Percentiles rank a stretch among this genome's conserved stretches.
These are phyloP conservation scores for Diadema setosum DNA, from an alignment of 35 echinoderm and acorn worm species.

Conservation along the genomic window DNA sequence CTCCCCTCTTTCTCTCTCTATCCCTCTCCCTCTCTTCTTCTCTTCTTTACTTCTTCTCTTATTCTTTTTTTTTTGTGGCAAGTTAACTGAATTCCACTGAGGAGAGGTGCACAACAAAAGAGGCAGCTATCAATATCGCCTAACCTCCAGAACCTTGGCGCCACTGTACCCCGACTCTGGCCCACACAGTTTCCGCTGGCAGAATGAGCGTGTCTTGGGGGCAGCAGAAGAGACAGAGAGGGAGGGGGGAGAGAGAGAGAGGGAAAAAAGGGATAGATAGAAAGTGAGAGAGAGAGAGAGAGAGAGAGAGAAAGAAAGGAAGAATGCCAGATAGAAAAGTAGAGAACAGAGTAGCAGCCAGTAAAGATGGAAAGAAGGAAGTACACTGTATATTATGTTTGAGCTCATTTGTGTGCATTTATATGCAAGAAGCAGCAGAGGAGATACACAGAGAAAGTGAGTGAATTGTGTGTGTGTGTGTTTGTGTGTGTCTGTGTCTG, in stretches of 20 bases:
- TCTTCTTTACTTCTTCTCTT: too few relatives aligned
- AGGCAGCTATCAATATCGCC: neutral
- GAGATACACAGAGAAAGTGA: too few relatives aligned
- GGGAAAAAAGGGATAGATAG: neutral
- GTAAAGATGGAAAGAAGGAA: neutral
- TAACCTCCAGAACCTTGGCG: neutral
- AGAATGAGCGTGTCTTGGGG: neutral
- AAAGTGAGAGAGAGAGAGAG: neutral
- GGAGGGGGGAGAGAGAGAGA: neutral
- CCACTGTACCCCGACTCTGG: neutral
- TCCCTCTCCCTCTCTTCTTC: neutral
- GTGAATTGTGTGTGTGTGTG: too few relatives aligned
- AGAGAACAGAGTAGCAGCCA: neutral
- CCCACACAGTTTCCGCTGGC: neutral
- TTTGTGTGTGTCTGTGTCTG: too few relatives aligned
- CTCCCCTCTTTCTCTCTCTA: neutral
- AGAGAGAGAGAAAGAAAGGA: neutral
- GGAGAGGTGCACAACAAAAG: neutral
- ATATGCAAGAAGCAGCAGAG: too few relatives aligned
- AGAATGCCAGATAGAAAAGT: neutral
- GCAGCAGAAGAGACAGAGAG: neutral
- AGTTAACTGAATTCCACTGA: neutral
- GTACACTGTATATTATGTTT: too few relatives aligned
- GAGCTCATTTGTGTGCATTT: too few relatives aligned
- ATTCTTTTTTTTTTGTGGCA: neutral